Evolutionary conservation across 2,888 invertebrate species (phyloP).

Genomic region (Hyposoter didymator): DNA sequence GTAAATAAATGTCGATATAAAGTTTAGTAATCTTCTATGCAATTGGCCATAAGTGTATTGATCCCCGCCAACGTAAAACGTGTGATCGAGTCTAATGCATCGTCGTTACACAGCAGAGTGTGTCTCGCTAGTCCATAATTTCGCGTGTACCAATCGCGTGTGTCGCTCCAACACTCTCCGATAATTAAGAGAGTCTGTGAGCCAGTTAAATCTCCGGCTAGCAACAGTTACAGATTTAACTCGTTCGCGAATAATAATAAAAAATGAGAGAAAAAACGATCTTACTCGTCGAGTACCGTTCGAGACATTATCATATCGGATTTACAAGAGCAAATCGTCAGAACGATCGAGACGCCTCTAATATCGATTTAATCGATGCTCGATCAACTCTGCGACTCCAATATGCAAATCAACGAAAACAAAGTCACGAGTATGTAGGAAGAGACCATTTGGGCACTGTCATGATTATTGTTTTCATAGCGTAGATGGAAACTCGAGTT

Average conservation of each 20-base stretch:
- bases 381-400: constrained; percentile 3
- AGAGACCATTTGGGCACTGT: constrained; percentile 22
- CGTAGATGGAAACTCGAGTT: background rate
- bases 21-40: constrained; percentile 20
- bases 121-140: constrained; percentile 53
- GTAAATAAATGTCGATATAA: constrained; percentile 15
- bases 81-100: constrained; percentile 15
- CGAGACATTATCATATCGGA: constrained; percentile 19
- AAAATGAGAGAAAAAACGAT: constrained; percentile 25
- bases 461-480: constrained; percentile 11
- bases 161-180: constrained; percentile 26
- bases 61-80: constrained; percentile 36
- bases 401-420: constrained; percentile 24
- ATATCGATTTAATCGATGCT: constrained; percentile 35
- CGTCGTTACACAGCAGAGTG: background rate
- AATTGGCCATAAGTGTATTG: constrained; percentile 21
- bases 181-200: constrained; percentile 45
- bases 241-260: constrained; percentile 26
- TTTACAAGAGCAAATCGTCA: constrained; percentile 7
- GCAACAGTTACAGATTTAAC: constrained; percentile 46
- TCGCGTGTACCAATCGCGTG: constrained; percentile 48
- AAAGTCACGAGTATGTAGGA: constrained; percentile 11
- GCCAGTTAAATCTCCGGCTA: constrained; percentile 42
- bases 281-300: constrained; percentile 29
- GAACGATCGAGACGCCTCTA: constrained; percentile 22